These are phyloP conservation scores for Diachasmimorpha longicaudata DNA, from an alignment of 1,140 invertebrate species.

Conservation along the genomic window DNA sequence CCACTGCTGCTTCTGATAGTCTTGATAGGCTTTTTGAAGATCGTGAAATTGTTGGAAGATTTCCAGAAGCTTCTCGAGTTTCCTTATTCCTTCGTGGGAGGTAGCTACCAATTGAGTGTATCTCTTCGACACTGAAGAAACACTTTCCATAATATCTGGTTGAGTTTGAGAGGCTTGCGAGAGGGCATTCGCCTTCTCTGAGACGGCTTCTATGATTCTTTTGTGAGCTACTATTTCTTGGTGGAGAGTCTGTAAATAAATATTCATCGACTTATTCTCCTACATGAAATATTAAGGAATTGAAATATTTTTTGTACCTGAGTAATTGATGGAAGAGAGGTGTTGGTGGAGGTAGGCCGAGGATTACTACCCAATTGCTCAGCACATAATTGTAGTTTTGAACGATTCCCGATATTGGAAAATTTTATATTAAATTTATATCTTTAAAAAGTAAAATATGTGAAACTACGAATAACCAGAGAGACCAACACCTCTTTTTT, in stretches of 20 bases:
- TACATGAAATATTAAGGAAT: not conserved
- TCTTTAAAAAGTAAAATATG: too few relatives aligned
- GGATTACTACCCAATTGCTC: too few relatives aligned
- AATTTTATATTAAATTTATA: too few relatives aligned
- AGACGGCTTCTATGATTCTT: constrained; percentile 85
- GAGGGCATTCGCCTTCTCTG: constrained; percentile 83
- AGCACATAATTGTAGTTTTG: too few relatives aligned
- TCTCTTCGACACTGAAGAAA: constrained; percentile 73
- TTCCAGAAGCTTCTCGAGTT: constrained; percentile 77
- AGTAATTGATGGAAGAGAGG: too few relatives aligned
- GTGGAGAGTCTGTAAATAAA: constrained; percentile 67
- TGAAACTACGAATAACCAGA: too few relatives aligned
- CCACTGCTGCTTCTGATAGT: constrained; percentile 88
- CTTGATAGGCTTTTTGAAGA: constrained; percentile 82
- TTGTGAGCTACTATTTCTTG: constrained; percentile 93
- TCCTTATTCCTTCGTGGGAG: constrained; percentile 69
- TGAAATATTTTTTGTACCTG: not conserved
- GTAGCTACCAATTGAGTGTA: constrained; percentile 75
- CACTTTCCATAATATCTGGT: constrained; percentile 71
- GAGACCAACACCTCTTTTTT: too few relatives aligned
- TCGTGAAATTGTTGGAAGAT: constrained; percentile 85
- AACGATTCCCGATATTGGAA: too few relatives aligned
- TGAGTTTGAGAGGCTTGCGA: constrained; percentile 68
- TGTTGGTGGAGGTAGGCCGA: too few relatives aligned
- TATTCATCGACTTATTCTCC: not conserved